Evolutionary conservation across 2,113 vertebrate genomes (phyloP).

Genomic region (Pomatostomus ruficeps): DNA sequence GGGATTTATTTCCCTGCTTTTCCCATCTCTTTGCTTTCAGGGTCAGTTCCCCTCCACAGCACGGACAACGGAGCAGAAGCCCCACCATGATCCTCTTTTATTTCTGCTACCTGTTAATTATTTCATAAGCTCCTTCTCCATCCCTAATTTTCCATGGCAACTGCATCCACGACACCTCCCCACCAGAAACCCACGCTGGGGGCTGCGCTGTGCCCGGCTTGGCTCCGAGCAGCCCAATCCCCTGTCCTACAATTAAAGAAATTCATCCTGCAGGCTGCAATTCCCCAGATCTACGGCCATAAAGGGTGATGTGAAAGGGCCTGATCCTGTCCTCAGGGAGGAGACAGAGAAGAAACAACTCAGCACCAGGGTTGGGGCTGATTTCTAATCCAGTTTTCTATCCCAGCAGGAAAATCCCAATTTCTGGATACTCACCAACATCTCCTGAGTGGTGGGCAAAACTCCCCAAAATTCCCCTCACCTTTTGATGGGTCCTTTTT

Average conservation of each 20-base stretch:
- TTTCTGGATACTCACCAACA: neutral
- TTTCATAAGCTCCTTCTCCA: neutral
- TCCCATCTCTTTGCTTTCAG: neutral
- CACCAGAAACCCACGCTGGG: neutral
- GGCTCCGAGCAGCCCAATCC: neutral
- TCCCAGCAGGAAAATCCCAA: neutral
- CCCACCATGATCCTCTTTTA: accelerated
- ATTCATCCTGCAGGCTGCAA: neutral
- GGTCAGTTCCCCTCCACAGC: neutral
- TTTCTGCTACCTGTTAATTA: neutral
- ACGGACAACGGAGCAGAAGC: neutral
- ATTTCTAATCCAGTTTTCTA: neutral
- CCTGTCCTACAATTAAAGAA: neutral
- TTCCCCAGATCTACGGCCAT: neutral
- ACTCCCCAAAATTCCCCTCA: accelerated
- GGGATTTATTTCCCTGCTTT: neutral
- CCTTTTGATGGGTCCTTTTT: neutral
- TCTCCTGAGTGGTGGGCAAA: neutral
- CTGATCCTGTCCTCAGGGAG: neutral
- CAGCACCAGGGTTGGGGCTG: neutral
- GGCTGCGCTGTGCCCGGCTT: neutral
- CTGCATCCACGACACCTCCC: neutral
- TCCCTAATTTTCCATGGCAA: conserved; percentile 23
- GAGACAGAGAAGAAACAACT: neutral
- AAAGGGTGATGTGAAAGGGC: neutral